Evolutionary conservation across 1,140 invertebrate species (phyloP), one percentile per base, ranked within the genome.

Genomic region (Zaprionus vittiger): DNA sequence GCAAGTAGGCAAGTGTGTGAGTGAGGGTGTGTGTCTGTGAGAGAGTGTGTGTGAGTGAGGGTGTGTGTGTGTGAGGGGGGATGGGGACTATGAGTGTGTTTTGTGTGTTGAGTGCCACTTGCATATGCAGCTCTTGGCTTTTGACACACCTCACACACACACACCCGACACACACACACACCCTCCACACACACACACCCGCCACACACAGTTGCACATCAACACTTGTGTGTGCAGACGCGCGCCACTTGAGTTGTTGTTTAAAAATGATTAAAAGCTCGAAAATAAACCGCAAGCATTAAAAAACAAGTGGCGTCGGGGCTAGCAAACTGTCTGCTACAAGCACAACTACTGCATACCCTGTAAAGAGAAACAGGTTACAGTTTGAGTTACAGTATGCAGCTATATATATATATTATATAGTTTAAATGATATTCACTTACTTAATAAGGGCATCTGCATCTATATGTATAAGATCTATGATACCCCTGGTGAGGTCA

Each of bases 221-320:
- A 37, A 76, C 61, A 59, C 44, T 52, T 14, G 47, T 55, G 41
- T 62, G 62, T 69, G 71, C 70, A 77, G 65, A 77, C 70, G 61
- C 60, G 44, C 47, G 79, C 60, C 67, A 81, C 79, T 81, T 69
- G 72, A 79, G 77, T 72, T 81, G 79, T 80, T 80, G 67, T 81
- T 79, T 81, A 72, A 81, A 79, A 81, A 79, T 81, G 72, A 81
- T 79, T 81, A 81, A 81, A 81, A 81, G 67, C 77, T 79, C 68
- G 60, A 74, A 61, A 65, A 57, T 62, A 41, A 76, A 67, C 69
- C 56, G 62, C 74, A 67, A 47, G 37, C 52, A 66, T 55, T 66
- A 75, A 71, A 65, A 37, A 72, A 49, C 22, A 68, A 59, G 34
- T 59, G 41, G 14, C 17, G 11, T 17, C 17, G 15, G 15, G 38